Conservation (phyloP, 1,140 invertebrate genomes). For the Psilanteris sp. region DNA sequence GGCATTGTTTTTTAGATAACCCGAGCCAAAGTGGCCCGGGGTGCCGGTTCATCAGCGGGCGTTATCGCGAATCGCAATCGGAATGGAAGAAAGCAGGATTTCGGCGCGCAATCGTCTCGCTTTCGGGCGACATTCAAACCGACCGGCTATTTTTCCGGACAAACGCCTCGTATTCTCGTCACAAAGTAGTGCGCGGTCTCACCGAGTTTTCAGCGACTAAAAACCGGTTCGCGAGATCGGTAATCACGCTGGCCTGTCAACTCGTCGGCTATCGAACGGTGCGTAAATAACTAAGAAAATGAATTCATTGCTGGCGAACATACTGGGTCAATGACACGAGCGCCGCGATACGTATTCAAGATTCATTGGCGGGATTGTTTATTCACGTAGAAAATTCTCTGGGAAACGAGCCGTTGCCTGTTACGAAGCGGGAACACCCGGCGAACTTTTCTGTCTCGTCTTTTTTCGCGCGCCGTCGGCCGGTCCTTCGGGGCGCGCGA, state of each 20-base stretch:
- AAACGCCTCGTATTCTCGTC: constrained; percentile 34
- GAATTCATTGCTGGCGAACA: constrained; percentile 60
- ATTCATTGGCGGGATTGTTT: constrained; percentile 51
- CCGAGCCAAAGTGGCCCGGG: too few relatives aligned
- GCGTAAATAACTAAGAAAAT: constrained; percentile 65
- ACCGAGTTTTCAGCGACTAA: constrained; percentile 41
- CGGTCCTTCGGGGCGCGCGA: too few relatives aligned
- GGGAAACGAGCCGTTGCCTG: constrained; percentile 44
- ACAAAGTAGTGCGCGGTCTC: constrained; percentile 35
- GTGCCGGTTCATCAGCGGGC: too few relatives aligned
- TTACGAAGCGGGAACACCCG: constrained; percentile 24
- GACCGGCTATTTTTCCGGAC: constrained; percentile 58
- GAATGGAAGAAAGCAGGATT: constrained; percentile 50
- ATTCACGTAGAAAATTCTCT: constrained; percentile 46
- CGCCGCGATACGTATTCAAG: constrained; percentile 33
- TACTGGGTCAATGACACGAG: constrained; percentile 59
- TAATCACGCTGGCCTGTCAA: constrained; percentile 59
- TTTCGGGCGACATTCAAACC: constrained; percentile 19
- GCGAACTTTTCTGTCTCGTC: too few relatives aligned
- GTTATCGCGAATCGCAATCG: too few relatives aligned
- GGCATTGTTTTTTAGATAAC: too few relatives aligned
- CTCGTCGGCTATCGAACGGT: constrained; percentile 56
- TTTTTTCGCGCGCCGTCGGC: too few relatives aligned
- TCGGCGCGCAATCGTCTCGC: constrained; percentile 53
- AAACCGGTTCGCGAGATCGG: constrained; percentile 65